A percentile compares a stretch with the other conserved stretches of the same genome.
Evolutionary conservation across 2,113 vertebrate genomes (phyloP).

Genomic region (Vombatus ursinus): DNA sequence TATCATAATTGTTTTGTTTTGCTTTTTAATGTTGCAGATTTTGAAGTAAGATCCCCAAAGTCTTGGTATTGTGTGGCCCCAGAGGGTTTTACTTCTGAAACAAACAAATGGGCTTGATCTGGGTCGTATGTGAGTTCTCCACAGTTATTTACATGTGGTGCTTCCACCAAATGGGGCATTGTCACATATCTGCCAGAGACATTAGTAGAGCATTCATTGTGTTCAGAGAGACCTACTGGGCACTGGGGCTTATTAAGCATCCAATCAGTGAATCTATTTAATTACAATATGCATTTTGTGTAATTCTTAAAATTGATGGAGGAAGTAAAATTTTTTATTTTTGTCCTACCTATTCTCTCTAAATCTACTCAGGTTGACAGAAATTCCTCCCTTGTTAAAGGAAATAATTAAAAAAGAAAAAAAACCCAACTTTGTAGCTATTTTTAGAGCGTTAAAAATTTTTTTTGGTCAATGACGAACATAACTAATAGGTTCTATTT

Average conservation of each 20-base stretch:
- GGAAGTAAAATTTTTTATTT: background rate
- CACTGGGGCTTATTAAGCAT: background rate
- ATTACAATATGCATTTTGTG: background rate
- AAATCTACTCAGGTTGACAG: background rate
- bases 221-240: background rate
- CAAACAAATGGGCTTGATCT: background rate
- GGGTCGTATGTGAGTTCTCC: background rate
- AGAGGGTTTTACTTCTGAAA: background rate
- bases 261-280: background rate
- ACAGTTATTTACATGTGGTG: background rate
- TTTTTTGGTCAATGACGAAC: background rate
- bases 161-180: background rate
- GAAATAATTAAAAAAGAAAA: background rate
- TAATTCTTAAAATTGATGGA: background rate
- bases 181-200: no score
- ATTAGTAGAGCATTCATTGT: background rate
- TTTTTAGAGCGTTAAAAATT: background rate
- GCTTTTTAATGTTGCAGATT: background rate
- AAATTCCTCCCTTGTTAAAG: background rate
- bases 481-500: background rate
- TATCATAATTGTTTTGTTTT: background rate
- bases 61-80: background rate
- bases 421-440: background rate
- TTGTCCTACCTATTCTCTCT: background rate
- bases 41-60: background rate